Conservation (phyloP, 2,113 vertebrate genomes). For the Nanorana parkeri region DNA sequence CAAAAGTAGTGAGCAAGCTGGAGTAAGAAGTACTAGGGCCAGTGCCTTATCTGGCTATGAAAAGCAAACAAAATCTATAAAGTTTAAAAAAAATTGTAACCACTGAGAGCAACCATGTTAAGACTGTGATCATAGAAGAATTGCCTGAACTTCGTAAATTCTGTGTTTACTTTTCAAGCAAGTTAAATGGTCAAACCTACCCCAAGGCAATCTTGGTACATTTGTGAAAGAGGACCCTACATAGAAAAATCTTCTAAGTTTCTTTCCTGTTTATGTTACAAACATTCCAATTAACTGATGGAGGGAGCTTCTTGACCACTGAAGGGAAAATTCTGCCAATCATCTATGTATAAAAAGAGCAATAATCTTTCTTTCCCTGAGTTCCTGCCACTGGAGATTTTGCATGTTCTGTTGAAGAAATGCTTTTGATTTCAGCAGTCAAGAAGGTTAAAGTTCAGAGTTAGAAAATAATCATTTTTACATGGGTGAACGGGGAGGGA, state of each 20-base stretch:
- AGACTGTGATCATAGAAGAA: no score
- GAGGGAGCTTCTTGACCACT: slow-evolving; percentile 6
- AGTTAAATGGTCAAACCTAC: not conserved
- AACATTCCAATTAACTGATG: slow-evolving; percentile 31
- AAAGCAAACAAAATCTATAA: no score
- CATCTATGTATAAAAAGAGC: slow-evolving; percentile 51
- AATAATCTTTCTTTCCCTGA: slow-evolving; percentile 44
- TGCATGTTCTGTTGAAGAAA: slow-evolving; percentile 39
- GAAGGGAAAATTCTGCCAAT: slow-evolving; percentile 46
- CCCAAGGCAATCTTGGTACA: not conserved
- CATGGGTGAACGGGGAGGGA: slow-evolving; percentile 1
- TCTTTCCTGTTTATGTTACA: not conserved
- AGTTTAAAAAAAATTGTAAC: no score
- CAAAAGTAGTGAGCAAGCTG: no score
- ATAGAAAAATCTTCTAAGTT: not conserved
- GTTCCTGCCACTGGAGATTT: slow-evolving; percentile 49
- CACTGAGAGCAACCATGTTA: no score
- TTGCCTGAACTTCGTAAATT: no score
- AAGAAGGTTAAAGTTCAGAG: slow-evolving; percentile 50
- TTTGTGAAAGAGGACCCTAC: not conserved
- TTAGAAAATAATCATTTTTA: slow-evolving; percentile 5
- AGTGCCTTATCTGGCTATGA: no score
- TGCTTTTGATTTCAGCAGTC: slow-evolving; percentile 44
- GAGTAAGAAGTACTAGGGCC: no score
- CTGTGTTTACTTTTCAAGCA: not conserved